These are phyloP conservation scores for Sarcoramphus papa DNA, from an alignment of 2,797 vertebrate genomes.

Conservation along the genomic window DNA sequence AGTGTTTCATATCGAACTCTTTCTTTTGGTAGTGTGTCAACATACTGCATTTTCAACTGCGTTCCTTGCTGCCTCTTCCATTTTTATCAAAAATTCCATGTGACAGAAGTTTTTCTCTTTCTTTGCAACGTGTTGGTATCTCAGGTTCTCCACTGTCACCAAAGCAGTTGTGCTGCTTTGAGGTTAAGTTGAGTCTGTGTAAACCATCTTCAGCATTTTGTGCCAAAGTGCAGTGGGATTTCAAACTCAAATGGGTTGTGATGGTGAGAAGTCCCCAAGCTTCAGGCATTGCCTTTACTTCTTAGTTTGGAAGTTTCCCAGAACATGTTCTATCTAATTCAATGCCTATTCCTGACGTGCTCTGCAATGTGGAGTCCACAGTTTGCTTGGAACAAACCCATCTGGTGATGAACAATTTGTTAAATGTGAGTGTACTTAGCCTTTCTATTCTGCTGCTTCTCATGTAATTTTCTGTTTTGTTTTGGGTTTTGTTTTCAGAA, in stretches of 20 bases:
- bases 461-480: background rate
- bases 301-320: background rate
- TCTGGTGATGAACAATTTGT: background rate
- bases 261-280: background rate
- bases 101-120: slow-evolving; percentile 55
- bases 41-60: slow-evolving; percentile 43
- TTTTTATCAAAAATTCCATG: slow-evolving; percentile 59
- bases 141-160: slow-evolving; percentile 47
- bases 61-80: slow-evolving; percentile 47
- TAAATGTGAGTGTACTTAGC: background rate
- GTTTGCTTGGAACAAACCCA: background rate
- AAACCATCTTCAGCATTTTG: slow-evolving; percentile 24
- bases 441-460: background rate
- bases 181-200: slow-evolving; percentile 43
- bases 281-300: background rate
- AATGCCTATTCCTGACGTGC: background rate
- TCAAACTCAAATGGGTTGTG: slow-evolving; percentile 17
- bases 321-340: background rate
- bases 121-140: slow-evolving; percentile 50
- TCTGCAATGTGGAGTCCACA: background rate
- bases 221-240: slow-evolving; percentile 30
- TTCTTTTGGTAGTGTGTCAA: slow-evolving; percentile 53
- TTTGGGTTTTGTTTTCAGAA: background rate
- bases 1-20: slow-evolving; percentile 61
- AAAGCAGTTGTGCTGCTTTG: slow-evolving; percentile 47